Conservation (phyloP, 64 coral and sea anemone genomes). For the Montipora cactus region DNA sequence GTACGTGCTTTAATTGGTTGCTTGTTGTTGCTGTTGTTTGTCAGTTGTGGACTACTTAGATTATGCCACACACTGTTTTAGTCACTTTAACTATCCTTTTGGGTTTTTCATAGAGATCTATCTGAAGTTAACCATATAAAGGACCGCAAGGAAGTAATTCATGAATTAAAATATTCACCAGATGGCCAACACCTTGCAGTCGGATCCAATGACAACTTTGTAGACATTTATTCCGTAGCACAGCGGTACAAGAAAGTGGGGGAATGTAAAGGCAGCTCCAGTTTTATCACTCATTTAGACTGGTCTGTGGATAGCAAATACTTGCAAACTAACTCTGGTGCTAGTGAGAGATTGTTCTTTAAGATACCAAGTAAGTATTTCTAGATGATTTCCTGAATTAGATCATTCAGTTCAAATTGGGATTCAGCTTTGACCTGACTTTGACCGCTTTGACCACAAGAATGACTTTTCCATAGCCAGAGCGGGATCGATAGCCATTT, state of each 20-base stretch:
- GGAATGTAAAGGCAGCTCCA: slow-evolving; percentile 95
- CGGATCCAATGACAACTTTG: slow-evolving; percentile 99
- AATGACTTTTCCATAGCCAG: too few relatives aligned
- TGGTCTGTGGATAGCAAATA: slow-evolving; percentile 98
- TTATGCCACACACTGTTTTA: background rate
- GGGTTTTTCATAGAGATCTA: slow-evolving; percentile 69
- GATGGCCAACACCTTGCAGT: slow-evolving; percentile 97
- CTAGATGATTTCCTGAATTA: too few relatives aligned
- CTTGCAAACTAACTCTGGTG: slow-evolving; percentile 98
- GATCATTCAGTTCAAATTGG: too few relatives aligned
- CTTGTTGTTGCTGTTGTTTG: too few relatives aligned
- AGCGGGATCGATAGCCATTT: too few relatives aligned
- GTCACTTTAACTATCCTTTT: background rate
- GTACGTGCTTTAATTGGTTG: too few relatives aligned
- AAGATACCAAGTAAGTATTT: slow-evolving; percentile 88
- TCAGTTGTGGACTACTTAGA: too few relatives aligned
- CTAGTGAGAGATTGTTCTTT: slow-evolving; percentile 92
- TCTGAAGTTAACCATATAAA: slow-evolving; percentile 92
- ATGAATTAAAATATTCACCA: slow-evolving; percentile 98
- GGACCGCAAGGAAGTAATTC: slow-evolving; percentile 95
- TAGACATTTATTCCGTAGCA: slow-evolving; percentile 90
- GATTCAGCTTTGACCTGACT: too few relatives aligned
- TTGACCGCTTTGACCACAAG: too few relatives aligned
- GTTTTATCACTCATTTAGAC: slow-evolving; percentile 99
- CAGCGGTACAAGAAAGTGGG: slow-evolving; percentile 99